Percentiles rank a stretch among this genome's conserved stretches.
Evolutionary conservation across 2,888 invertebrate genomes (phyloP).

Genomic region (Peribatodes rhomboidaria): DNA sequence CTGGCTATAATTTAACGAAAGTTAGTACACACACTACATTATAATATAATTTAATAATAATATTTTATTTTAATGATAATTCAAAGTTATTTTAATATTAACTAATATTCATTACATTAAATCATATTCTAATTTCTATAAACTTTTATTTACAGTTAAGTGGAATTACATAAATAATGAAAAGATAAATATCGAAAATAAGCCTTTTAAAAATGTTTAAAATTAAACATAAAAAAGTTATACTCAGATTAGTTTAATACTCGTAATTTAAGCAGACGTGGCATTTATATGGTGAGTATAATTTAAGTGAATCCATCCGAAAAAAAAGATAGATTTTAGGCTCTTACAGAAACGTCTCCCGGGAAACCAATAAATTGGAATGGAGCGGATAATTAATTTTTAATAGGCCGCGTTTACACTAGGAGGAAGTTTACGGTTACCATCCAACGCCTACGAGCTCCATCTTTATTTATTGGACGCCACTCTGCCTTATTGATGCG

Average conservation of each 20-base stretch:
- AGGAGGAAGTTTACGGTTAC: slow-evolving; percentile 66
- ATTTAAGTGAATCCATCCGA: slow-evolving; percentile 21
- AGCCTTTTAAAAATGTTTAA: neutral
- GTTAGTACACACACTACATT: neutral
- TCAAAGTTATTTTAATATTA: too few relatives aligned
- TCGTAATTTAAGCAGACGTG: neutral
- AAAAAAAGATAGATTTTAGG: slow-evolving; percentile 33
- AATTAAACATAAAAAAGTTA: neutral
- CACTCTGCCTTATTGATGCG: slow-evolving; percentile 44
- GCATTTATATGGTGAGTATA: slow-evolving; percentile 15
- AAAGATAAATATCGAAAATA: neutral
- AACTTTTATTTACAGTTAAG: too few relatives aligned
- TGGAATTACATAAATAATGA: neutral
- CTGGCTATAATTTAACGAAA: neutral
- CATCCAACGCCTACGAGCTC: slow-evolving; percentile 68
- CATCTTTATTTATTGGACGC: slow-evolving; percentile 64
- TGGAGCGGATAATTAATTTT: slow-evolving; percentile 73
- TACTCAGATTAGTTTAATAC: neutral
- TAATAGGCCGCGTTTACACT: slow-evolving; percentile 68
- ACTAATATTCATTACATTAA: too few relatives aligned
- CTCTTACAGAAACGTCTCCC: slow-evolving; percentile 50
- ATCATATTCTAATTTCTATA: neutral
- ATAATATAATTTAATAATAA: too few relatives aligned
- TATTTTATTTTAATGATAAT: too few relatives aligned
- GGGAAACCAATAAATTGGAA: slow-evolving; percentile 75